phyloP scores from a whole-genome alignment of 2,888 invertebrate species.

The Agrotis exclamationis region DNA sequence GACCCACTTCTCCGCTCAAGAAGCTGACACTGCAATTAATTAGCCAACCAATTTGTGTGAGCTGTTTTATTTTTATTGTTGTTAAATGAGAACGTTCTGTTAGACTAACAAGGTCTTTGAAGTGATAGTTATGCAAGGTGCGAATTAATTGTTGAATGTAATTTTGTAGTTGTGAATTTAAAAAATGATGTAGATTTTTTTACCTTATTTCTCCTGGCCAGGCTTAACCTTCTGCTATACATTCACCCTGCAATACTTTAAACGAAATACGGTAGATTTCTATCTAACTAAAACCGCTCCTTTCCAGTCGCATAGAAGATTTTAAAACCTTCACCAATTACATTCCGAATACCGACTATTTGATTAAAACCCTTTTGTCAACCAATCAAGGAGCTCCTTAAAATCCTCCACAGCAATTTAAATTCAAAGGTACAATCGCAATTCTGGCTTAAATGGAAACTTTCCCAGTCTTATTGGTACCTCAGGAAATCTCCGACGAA shows the following conservation, averaged over 20 bases:
- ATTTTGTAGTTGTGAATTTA: not conserved
- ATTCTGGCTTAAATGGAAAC: constrained; percentile 42
- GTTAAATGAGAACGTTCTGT: constrained; percentile 38
- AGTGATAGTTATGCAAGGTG: constrained; percentile 30
- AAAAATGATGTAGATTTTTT: too few relatives aligned
- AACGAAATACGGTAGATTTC: too few relatives aligned
- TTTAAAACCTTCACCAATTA: constrained; percentile 10
- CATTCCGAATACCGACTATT: constrained; percentile 6
- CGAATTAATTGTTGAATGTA: constrained; percentile 28
- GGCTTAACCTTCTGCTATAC: too few relatives aligned
- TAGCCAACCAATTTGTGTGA: constrained; percentile 45
- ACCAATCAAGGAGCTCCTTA: not conserved
- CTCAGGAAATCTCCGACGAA: constrained; percentile 39
- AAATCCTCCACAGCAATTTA: constrained; percentile 26
- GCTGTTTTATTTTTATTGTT: constrained; percentile 46
- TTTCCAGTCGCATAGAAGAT: not conserved
- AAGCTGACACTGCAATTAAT: constrained; percentile 61
- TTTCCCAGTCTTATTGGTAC: constrained; percentile 43
- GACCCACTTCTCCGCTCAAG: constrained; percentile 54
- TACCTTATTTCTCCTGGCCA: too few relatives aligned
- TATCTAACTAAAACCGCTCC: too few relatives aligned
- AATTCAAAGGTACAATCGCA: constrained; percentile 46
- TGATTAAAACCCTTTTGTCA: constrained; percentile 17
- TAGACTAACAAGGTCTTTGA: constrained; percentile 35
- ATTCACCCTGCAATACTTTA: too few relatives aligned